A percentile compares a stretch with the other conserved stretches of the same genome.
Conservation (phyloP, 2,888 invertebrate species). For the Anoplius nigerrimus region DNA sequence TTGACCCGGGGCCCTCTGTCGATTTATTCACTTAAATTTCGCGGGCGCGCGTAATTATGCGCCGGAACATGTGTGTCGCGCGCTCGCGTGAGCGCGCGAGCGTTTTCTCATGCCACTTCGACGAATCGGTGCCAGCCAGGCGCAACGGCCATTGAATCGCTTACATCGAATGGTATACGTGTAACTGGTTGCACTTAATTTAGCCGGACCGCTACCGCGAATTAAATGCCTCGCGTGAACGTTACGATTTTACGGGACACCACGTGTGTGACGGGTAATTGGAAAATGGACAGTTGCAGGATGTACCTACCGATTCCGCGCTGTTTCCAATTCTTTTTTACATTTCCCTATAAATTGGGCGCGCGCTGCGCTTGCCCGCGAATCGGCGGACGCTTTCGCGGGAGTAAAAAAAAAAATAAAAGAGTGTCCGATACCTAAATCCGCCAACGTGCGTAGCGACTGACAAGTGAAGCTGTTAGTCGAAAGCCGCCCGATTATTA, state of each 20-base stretch:
- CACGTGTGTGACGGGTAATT: conserved; percentile 34
- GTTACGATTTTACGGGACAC: conserved; percentile 41
- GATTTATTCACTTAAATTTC: not conserved
- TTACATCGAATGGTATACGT: conserved; percentile 32
- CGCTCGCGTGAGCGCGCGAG: no score
- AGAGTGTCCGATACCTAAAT: not conserved
- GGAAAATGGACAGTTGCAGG: conserved; percentile 37
- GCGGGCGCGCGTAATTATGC: conserved; percentile 30
- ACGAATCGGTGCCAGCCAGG: conserved; percentile 7
- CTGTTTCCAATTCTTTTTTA: conserved; percentile 21
- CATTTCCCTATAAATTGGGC: conserved; percentile 10
- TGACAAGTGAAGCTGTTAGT: no score
- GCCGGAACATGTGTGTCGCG: conserved; percentile 21
- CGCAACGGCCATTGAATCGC: conserved; percentile 20
- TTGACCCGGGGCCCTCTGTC: conserved; percentile 3
- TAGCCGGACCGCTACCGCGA: conserved; percentile 42
- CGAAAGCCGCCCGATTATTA: not conserved
- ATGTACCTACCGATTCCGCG: conserved; percentile 24
- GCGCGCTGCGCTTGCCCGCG: not conserved
- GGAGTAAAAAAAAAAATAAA: not conserved
- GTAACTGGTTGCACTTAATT: conserved; percentile 45
- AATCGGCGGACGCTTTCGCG: not conserved
- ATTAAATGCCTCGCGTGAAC: conserved; percentile 44
- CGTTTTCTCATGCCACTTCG: not conserved
- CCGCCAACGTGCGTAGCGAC: no score